Evolutionary conservation across 2,888 invertebrate genomes (phyloP), one percentile per base, ranked within the genome.

Genomic region (Leptinotarsa peninsularis): DNA sequence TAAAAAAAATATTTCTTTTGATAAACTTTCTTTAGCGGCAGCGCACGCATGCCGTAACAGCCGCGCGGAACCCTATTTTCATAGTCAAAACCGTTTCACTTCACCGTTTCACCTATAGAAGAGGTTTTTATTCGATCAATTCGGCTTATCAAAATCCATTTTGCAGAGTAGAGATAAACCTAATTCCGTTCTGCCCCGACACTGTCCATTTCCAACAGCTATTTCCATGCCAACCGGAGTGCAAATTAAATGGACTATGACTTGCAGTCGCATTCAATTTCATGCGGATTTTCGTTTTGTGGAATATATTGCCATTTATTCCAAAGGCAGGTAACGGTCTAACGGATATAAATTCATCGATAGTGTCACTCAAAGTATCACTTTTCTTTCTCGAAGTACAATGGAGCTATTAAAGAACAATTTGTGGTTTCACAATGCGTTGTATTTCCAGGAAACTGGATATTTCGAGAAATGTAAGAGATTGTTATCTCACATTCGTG

Each of bases 211-310:
- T 63, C 43, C 63, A 43, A 63, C 58, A 70, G 58, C 49, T 49
- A 70, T 70, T 58, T 58, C 49, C 58, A 70, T 58, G 58, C 49
- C 58, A 70, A 49, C 58, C 49, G 5, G 58, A 70, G 56, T 70
- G 70, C 49, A 58, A 70, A 70, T 70, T 70, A 70, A 70, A 70
- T 70, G 70, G 70, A 70, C 54, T 70, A 70, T 70, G 70, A 70
- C 70, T 70, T 70, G 70, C 70, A 70, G 49, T 58, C 21, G 21
- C 49, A 70, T 70, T 70, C 60, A 58, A 56, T 69, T 70, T 70
- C 60, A 70, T 70, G 70, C 70, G 60, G 58, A 60, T 70, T 70
- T 56, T 70, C 58, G 50, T 43, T 58, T 5, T 7, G 63, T 49
- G 60, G 49, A 70, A 70, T 70, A 49, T 58, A 70, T 58, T 58